Evolutionary conservation across 1,140 invertebrate genomes (phyloP), one percentile per base, ranked within the genome.

Genomic region (Lysiphlebus fabarum): DNA sequence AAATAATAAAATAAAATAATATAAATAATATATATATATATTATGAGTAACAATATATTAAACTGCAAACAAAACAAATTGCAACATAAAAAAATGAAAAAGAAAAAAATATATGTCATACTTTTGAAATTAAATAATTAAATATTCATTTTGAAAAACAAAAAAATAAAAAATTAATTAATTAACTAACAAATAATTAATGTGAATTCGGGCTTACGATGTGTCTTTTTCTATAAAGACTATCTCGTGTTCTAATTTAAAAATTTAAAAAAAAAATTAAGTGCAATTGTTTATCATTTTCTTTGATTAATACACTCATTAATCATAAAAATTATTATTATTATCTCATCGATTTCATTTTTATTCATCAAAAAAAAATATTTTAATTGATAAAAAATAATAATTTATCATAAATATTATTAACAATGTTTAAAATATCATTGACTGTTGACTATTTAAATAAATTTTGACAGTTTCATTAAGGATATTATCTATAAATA

Each of bases 381-480:
- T n/a, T 49, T n/a, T 10, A 53, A 54, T 50, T 50, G 36, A n/a
- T 53, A 2, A 34, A 42, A 54, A 54, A 54, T 14, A 40, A 11
- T 2, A 53, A 53, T 53, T 53, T 12, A 26, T n/a, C n/a, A 47
- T 36, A 47, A 37, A 38, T 14, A 54, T 63, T 70, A 63, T 69
- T 64, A 69, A 70, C 64, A 70, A 67, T 69, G 54, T 69, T 70
- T 65, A 66, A 56, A 60, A 64, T 64, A 50, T 59, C 65, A 65
- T 66, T 69, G 66, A 71, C 62, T 70, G 67, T 71, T 63, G 53
- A 63, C 48, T 60, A 59, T 59, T 60, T 60, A 53, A 59, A 60
- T 57, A 49, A 1, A 57, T 58, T 59, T 60, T 42, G 44, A 59
- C 56, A 57, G 47, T 60, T 60, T 50, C 17, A 60, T 56, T 53